Evolutionary conservation across 1,140 invertebrate genomes (phyloP).

Genomic region (Semibalanus balanoides): DNA sequence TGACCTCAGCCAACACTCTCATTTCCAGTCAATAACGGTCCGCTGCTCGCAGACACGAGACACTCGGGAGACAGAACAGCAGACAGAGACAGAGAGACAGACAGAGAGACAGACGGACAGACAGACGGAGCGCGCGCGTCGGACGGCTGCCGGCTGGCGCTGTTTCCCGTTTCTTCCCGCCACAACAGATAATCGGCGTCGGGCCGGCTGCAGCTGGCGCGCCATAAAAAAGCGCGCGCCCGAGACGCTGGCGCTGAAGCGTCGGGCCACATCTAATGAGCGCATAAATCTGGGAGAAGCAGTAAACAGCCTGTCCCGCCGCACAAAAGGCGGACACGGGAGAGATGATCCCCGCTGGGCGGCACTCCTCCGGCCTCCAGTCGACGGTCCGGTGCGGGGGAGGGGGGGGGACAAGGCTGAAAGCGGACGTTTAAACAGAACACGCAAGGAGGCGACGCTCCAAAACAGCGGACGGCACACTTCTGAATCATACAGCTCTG

Average conservation of each 20-base stretch:
- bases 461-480: too few relatives aligned
- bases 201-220: background rate
- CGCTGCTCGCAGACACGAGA: too few relatives aligned
- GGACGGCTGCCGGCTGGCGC: background rate
- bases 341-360: too few relatives aligned
- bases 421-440: too few relatives aligned
- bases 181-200: background rate
- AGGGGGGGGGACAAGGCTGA: too few relatives aligned
- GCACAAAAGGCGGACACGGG: background rate
- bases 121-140: background rate
- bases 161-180: background rate
- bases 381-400: too few relatives aligned
- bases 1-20: too few relatives aligned
- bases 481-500: too few relatives aligned
- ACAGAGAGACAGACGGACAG: background rate
- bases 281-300: background rate
- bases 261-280: background rate
- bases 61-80: too few relatives aligned
- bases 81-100: background rate
- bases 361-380: too few relatives aligned
- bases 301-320: background rate
- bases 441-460: too few relatives aligned
- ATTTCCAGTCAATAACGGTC: too few relatives aligned
- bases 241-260: background rate
- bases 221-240: background rate